phyloP scores from a whole-genome alignment of 2,113 vertebrate species.

The Globicephala melas region DNA sequence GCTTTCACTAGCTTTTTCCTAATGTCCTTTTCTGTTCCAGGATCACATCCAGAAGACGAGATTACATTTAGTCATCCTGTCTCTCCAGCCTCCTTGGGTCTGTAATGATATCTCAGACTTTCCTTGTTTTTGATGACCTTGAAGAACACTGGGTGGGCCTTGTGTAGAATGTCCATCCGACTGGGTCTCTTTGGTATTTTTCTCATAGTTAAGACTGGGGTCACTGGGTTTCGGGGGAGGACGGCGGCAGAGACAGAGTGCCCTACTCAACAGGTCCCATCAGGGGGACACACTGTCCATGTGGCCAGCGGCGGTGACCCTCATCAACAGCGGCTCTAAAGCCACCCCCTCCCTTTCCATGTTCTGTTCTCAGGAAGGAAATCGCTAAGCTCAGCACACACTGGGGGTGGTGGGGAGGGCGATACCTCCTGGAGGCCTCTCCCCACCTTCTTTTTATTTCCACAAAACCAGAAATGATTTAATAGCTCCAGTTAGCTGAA shows the following conservation, averaged over 20 bases:
- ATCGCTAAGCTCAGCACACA: not conserved
- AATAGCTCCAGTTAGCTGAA: not conserved
- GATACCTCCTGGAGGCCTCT: not conserved
- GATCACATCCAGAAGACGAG: not conserved
- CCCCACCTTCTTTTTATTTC: not conserved
- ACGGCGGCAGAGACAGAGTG: not conserved
- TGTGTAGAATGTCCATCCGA: not conserved
- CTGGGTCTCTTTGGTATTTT: not conserved
- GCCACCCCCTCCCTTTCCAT: not conserved
- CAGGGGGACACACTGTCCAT: not conserved
- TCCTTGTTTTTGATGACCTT: not conserved
- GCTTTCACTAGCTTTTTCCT: not conserved
- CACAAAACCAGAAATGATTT: not conserved
- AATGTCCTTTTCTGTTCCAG: not conserved
- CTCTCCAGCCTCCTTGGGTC: not conserved
- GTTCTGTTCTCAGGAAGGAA: not conserved
- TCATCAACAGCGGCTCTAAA: not conserved
- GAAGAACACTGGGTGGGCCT: not conserved
- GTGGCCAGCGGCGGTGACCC: not conserved
- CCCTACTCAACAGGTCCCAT: not conserved
- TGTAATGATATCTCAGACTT: fast-evolving
- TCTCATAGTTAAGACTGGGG: not conserved
- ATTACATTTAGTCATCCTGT: not conserved
- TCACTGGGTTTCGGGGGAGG: fast-evolving
- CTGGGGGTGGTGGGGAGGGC: fast-evolving